Evolutionary conservation across 2,113 vertebrate species (phyloP).

Genomic region (rabbit (Oryctolagus cuniculus)): mOryCun1.1 NC_091443.1:34280001-34280500

Average conservation of each 20-base stretch:
- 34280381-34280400: not conserved
- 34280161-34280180: constrained; percentile 29
- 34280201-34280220: constrained; percentile 27
- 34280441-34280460: not conserved
- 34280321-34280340: not conserved
- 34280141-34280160: constrained; percentile 43
- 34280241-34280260: not conserved
- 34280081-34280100: not conserved
- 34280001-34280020: not conserved
- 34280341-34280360: not conserved
- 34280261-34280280: constrained; percentile 8
- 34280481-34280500: constrained; percentile 41
- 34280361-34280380: constrained; percentile 41
- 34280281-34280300: constrained; percentile 36
- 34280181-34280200: constrained; percentile 40
- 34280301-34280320: not conserved
- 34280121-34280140: constrained; percentile 26
- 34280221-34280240: constrained; percentile 38
- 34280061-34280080: not conserved
- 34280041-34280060: not conserved
- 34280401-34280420: constrained; percentile 34
- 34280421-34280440: not conserved
- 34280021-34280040: not conserved
- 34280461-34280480: constrained; percentile 58
- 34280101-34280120: not conserved